These are phyloP conservation scores for Pelusios castaneus DNA, from an alignment of 2,113 vertebrate genomes.

Conservation along the genomic window DNA sequence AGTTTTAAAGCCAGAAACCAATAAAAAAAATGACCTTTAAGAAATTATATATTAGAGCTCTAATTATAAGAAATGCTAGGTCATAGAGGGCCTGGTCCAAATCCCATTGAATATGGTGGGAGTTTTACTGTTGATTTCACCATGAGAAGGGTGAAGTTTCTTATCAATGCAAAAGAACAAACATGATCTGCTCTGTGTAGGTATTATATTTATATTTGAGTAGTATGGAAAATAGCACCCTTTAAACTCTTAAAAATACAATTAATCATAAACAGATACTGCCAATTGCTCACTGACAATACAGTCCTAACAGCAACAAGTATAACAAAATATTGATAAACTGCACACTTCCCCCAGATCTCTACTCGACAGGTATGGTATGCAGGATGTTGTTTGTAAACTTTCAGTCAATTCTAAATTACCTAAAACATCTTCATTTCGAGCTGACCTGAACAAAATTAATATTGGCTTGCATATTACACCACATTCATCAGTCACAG, in stretches of 20 bases:
- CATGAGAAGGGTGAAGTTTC: background rate
- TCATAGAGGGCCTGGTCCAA: background rate
- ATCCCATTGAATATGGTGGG: too few relatives aligned
- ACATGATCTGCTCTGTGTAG: background rate
- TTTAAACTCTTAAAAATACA: background rate
- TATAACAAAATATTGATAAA: background rate
- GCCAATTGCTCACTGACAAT: background rate
- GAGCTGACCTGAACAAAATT: background rate
- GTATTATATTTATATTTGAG: background rate
- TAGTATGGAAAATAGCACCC: background rate
- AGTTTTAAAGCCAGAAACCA: background rate
- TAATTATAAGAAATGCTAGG: background rate
- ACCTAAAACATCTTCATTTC: background rate
- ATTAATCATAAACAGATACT: background rate
- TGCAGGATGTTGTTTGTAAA: fast-evolving
- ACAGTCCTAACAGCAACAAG: background rate
- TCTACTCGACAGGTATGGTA: background rate
- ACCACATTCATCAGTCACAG: background rate
- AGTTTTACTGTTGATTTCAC: background rate
- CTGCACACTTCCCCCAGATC: background rate
- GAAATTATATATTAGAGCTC: background rate
- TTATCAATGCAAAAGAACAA: background rate
- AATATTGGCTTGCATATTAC: background rate
- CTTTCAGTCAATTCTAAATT: background rate
- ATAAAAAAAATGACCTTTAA: background rate